Conservation (phyloP, 2,888 invertebrate species). For the Lasioglossum morio region DNA sequence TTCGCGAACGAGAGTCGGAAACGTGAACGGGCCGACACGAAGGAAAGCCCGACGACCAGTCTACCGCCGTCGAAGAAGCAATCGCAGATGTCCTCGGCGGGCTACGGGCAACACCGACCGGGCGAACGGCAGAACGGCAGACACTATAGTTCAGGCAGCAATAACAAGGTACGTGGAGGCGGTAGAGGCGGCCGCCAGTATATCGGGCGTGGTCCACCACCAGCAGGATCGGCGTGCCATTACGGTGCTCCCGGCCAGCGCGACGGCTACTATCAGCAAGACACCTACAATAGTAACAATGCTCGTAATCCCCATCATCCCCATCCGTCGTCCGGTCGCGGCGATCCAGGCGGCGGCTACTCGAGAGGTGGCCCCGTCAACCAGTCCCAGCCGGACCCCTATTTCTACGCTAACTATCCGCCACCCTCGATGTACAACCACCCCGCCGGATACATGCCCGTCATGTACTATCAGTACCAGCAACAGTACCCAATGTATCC, state of each 20-base stretch:
- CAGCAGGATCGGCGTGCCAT: slow-evolving; percentile 73
- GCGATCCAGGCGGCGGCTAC: slow-evolving; percentile 47
- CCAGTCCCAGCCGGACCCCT: slow-evolving; percentile 69
- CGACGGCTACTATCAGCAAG: slow-evolving; percentile 72
- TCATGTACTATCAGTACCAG: slow-evolving; percentile 77
- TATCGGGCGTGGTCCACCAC: slow-evolving; percentile 76
- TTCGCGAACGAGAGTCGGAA: slow-evolving; percentile 77
- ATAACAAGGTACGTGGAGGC: slow-evolving; percentile 84
- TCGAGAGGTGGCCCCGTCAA: slow-evolving; percentile 52
- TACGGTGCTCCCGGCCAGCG: slow-evolving; percentile 69
- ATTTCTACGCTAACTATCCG: slow-evolving; percentile 77
- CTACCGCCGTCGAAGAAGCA: slow-evolving; percentile 70
- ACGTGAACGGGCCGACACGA: slow-evolving; percentile 81
- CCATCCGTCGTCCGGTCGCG: slow-evolving; percentile 44
- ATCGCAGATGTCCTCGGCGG: slow-evolving; percentile 59
- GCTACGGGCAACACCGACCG: slow-evolving; percentile 72
- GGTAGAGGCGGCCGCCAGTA: slow-evolving; percentile 78
- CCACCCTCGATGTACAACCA: slow-evolving; percentile 71
- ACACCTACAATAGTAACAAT: slow-evolving; percentile 62
- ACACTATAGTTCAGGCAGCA: slow-evolving; percentile 81
- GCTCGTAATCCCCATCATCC: slow-evolving; percentile 61
- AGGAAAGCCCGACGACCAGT: slow-evolving; percentile 81
- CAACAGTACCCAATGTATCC: slow-evolving; percentile 78
- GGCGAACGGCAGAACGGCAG: slow-evolving; percentile 82
- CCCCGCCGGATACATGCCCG: slow-evolving; percentile 72